A percentile compares a stretch with the other conserved stretches of the same genome.
Conservation (phyloP, 2,113 vertebrate genomes). For the Hemiscyllium ocellatum region DNA sequence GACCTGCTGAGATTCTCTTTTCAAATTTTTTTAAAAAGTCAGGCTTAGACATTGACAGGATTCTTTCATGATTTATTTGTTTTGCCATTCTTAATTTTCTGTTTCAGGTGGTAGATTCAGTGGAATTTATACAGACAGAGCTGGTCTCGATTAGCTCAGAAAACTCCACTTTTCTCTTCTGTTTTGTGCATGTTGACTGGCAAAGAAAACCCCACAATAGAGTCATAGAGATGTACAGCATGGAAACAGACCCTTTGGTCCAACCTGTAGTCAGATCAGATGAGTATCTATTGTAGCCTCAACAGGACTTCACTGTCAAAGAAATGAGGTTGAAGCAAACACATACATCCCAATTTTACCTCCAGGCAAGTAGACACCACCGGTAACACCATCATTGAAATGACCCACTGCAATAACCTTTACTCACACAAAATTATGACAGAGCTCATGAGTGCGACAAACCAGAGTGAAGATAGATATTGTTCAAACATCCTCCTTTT, state of each 20-base stretch:
- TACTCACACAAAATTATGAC: too few species aligned
- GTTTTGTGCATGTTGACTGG: not conserved
- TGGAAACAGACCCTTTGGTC: too few species aligned
- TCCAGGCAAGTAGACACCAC: not conserved
- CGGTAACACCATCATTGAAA: not conserved
- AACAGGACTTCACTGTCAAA: not conserved
- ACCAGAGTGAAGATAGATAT: too few species aligned
- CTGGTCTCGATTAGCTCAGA: not conserved
- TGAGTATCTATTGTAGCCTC: not conserved
- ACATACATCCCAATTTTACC: not conserved
- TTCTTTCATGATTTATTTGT: not conserved
- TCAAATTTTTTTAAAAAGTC: not conserved
- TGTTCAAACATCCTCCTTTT: too few species aligned
- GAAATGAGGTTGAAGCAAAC: not conserved
- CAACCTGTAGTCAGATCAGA: not conserved
- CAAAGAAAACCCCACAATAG: not conserved
- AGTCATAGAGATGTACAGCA: too few species aligned
- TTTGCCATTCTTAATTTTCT: not conserved
- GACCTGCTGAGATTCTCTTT: too few species aligned
- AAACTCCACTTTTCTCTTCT: not conserved
- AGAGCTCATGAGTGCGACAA: too few species aligned
- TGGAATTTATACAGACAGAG: not conserved
- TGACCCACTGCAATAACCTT: too few species aligned
- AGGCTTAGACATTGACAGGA: not conserved
- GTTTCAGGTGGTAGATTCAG: not conserved